Evolutionary conservation across 2,113 vertebrate species (phyloP).

Genomic region (Trichomycterus rosablanca): DNA sequence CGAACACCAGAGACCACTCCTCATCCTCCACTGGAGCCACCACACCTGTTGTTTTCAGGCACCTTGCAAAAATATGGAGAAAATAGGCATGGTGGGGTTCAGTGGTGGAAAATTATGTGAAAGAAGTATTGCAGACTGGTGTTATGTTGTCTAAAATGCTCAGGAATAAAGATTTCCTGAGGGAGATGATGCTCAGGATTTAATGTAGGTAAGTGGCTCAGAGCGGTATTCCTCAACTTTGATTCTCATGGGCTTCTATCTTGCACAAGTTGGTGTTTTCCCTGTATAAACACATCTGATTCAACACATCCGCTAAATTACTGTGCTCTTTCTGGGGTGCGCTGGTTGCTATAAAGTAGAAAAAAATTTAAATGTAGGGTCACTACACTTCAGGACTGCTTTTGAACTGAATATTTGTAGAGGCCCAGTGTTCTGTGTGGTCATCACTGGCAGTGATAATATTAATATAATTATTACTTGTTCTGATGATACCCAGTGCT

Average conservation of each 20-base stretch:
- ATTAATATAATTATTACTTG: too few species aligned
- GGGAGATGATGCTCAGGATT: conserved; percentile 23
- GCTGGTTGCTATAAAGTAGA: too few species aligned
- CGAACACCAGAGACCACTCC: conserved; percentile 40
- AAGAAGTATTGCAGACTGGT: conserved; percentile 11
- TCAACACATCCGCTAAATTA: conserved; percentile 13
- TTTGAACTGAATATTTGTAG: too few species aligned
- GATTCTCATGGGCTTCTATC: conserved; percentile 2
- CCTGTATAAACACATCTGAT: conserved; percentile 11
- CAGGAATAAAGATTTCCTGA: conserved; percentile 21
- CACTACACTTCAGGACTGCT: too few species aligned
- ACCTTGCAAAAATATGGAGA: conserved; percentile 28
- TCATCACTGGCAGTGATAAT: too few species aligned
- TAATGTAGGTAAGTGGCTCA: conserved; percentile 30
- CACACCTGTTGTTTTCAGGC: conserved; percentile 46
- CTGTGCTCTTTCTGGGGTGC: too few species aligned
- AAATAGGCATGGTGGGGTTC: conserved; percentile 12
- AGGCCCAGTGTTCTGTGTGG: too few species aligned
- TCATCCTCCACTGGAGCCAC: conserved; percentile 38
- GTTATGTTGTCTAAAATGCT: conserved; percentile 17
- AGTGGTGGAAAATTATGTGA: conserved; percentile 17
- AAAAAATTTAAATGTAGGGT: too few species aligned
- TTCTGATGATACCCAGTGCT: too few species aligned
- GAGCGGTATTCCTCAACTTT: conserved; percentile 6
- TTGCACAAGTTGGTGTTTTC: conserved; percentile 11